Evolutionary conservation across 2,888 invertebrate genomes (phyloP).

Genomic region (Leistus spinibarbis): DNA sequence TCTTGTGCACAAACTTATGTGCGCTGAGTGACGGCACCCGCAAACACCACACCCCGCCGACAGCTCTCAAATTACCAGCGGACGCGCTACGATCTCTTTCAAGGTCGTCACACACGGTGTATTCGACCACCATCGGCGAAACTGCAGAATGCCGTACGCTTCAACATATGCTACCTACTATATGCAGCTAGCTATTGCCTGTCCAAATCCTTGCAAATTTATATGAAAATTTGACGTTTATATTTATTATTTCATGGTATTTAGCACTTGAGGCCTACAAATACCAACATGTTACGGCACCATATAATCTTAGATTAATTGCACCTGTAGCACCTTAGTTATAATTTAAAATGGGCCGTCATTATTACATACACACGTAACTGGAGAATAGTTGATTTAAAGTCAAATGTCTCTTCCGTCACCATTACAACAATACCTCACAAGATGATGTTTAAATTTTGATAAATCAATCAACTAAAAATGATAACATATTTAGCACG

Average conservation of each 20-base stretch:
- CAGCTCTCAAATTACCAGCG: neutral
- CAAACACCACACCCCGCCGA: neutral
- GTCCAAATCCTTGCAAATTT: neutral
- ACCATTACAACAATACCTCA: too few species aligned
- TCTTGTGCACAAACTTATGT: neutral
- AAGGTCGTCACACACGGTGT: neutral
- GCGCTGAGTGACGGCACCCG: neutral
- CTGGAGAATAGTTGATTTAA: too few species aligned
- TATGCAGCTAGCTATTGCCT: neutral
- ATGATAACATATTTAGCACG: too few species aligned
- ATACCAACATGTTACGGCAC: neutral
- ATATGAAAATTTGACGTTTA: too few species aligned
- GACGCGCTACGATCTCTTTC: neutral
- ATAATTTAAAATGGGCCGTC: too few species aligned
- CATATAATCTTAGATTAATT: too few species aligned
- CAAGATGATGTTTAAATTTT: too few species aligned
- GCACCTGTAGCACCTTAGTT: too few species aligned
- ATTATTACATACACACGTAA: too few species aligned
- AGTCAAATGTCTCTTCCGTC: too few species aligned
- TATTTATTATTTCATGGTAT: neutral
- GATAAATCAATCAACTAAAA: too few species aligned
- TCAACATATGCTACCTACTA: neutral
- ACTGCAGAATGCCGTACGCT: neutral
- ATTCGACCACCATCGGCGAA: neutral
- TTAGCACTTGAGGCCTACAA: neutral